Percentiles rank a stretch among this genome's conserved stretches.
Conservation (phyloP, 2,888 invertebrate genomes). For the Orgyia antiqua region DNA sequence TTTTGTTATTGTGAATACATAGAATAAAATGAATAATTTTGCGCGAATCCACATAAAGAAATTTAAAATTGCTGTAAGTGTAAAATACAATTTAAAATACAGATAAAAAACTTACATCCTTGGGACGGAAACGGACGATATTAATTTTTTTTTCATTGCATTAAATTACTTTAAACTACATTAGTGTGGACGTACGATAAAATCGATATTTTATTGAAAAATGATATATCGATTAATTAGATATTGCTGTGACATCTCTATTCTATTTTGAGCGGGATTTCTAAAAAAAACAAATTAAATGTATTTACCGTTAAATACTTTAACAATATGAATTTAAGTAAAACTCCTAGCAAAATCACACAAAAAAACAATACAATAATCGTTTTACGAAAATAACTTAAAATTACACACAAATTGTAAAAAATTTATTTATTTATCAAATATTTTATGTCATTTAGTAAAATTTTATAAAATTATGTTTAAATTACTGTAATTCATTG, state of each 20-base stretch:
- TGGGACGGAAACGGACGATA: constrained; percentile 44
- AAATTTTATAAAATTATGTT: constrained; percentile 12
- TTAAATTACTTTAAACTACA: too few relatives aligned
- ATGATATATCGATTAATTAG: too few relatives aligned
- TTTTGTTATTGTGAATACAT: too few relatives aligned
- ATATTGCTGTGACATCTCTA: neutral
- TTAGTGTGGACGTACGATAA: constrained; percentile 21
- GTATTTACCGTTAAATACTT: neutral
- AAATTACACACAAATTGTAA: constrained; percentile 11
- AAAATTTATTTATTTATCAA: constrained; percentile 8
- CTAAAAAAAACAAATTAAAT: constrained; percentile 8
- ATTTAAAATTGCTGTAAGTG: too few relatives aligned
- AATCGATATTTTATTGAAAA: too few relatives aligned
- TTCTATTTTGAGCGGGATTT: constrained; percentile 21
- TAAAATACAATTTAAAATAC: constrained; percentile 10
- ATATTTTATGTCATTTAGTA: constrained; percentile 17
- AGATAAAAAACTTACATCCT: constrained; percentile 29
- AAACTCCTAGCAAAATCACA: constrained; percentile 1
- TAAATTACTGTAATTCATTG: constrained; percentile 20
- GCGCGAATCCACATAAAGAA: constrained; percentile 18
- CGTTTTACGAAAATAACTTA: constrained; percentile 66
- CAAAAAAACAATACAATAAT: constrained; percentile 44
- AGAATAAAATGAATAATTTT: constrained; percentile 16
- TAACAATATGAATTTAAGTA: neutral
- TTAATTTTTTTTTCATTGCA: constrained; percentile 10